These are phyloP conservation scores for Brachystomella parvula DNA, from an alignment of 1,140 invertebrate genomes.

Conservation along the genomic window DNA sequence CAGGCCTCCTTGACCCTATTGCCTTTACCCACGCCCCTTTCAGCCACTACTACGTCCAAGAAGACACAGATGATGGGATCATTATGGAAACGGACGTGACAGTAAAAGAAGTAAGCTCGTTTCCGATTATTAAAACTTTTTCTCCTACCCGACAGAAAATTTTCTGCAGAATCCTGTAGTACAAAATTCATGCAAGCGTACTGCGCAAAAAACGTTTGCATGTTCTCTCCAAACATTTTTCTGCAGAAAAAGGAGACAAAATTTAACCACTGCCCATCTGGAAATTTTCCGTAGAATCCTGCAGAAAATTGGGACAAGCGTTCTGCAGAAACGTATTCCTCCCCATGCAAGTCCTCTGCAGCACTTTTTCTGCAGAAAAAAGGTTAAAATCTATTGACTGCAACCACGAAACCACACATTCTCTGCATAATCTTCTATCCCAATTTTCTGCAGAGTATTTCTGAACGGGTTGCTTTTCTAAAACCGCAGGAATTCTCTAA, in stretches of 20 bases:
- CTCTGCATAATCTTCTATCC: background rate
- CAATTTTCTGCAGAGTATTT: background rate
- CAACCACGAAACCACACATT: background rate
- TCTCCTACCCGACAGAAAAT: background rate
- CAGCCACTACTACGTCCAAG: conserved; percentile 75
- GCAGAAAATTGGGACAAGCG: no score
- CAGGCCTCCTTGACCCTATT: conserved; percentile 54
- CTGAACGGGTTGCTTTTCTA: no score
- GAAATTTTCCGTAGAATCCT: background rate
- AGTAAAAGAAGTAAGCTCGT: no score
- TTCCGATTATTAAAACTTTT: no score
- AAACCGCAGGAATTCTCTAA: no score
- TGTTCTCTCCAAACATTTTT: background rate
- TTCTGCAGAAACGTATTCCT: background rate
- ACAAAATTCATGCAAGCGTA: no score
- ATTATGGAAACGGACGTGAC: conserved; percentile 42
- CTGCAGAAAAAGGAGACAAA: no score
- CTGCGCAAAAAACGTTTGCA: no score
- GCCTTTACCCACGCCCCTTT: conserved; percentile 65
- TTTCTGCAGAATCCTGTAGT: background rate
- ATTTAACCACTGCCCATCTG: no score
- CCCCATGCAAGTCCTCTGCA: background rate
- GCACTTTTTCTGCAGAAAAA: background rate
- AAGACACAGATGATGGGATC: conserved; percentile 69
- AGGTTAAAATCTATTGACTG: background rate